phyloP scores from a whole-genome alignment of 2,797 vertebrate species.

The Malurus leucopterus region DNA sequence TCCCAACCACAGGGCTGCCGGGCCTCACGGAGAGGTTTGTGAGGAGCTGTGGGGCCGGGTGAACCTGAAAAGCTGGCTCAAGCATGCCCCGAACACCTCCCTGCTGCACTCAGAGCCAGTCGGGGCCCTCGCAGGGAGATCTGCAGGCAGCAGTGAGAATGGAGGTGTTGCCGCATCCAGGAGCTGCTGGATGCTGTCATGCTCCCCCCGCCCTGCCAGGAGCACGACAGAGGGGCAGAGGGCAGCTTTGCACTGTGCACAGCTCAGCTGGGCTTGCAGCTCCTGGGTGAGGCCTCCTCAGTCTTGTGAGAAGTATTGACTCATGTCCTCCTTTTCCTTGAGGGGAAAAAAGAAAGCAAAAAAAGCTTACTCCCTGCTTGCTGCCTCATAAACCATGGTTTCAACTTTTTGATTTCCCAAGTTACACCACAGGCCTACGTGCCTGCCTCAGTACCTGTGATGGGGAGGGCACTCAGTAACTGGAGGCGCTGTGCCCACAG shows the following conservation, averaged over 20 bases:
- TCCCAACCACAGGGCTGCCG: accelerated
- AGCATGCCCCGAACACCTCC: accelerated
- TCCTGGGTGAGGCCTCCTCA: not conserved
- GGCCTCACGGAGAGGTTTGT: not conserved
- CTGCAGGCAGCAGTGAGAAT: accelerated
- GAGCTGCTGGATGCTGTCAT: accelerated
- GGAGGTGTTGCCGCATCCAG: accelerated
- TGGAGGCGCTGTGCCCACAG: not conserved
- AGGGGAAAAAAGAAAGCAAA: accelerated
- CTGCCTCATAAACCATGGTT: not conserved
- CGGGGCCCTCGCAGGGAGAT: not conserved
- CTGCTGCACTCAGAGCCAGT: accelerated
- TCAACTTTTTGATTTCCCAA: not conserved
- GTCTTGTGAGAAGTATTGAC: not conserved
- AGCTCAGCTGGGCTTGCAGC: not conserved
- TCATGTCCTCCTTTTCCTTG: not conserved
- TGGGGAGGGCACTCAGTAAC: not conserved
- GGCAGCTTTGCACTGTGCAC: not conserved
- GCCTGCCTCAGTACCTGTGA: not conserved
- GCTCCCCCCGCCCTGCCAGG: not conserved
- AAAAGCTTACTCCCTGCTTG: not conserved
- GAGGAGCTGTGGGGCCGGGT: not conserved
- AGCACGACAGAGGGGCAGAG: not conserved
- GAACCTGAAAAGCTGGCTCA: slow-evolving; percentile 30
- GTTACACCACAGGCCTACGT: not conserved